Evolutionary conservation across 1,140 invertebrate species (phyloP).

Genomic region (Drosophila kanapiae): DNA sequence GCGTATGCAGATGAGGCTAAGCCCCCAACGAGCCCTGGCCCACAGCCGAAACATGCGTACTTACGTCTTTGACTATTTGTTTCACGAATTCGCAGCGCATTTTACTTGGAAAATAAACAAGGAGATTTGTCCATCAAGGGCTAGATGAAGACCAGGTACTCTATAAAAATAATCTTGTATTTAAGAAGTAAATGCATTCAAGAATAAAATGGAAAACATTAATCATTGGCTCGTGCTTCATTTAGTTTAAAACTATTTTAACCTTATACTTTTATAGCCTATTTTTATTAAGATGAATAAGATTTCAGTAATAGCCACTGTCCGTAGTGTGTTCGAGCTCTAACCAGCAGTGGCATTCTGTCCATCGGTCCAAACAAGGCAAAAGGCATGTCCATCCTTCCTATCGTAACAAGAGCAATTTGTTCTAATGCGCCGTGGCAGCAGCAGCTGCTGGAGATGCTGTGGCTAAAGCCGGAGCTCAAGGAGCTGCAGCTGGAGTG

Average conservation of each 20-base stretch:
- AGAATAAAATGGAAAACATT: neutral
- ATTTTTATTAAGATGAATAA: constrained; percentile 1
- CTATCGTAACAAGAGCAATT: constrained; percentile 83
- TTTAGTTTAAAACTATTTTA: no score
- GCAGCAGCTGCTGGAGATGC: constrained; percentile 53
- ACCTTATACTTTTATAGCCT: neutral
- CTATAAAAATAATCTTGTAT: constrained; percentile 1
- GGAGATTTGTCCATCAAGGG: neutral
- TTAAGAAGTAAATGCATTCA: neutral
- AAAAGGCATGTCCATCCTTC: constrained; percentile 78
- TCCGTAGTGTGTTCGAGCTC: constrained; percentile 19
- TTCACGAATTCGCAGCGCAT: constrained; percentile 78
- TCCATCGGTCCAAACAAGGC: constrained; percentile 78
- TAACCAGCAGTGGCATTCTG: constrained; percentile 72
- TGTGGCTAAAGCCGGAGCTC: constrained; percentile 15
- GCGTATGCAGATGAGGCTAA: constrained; percentile 69
- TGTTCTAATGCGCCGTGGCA: constrained; percentile 79
- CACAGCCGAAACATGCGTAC: constrained; percentile 72
- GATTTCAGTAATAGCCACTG: constrained; percentile 15
- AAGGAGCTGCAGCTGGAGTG: constrained; percentile 46
- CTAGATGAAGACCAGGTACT: constrained; percentile 12
- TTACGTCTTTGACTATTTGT: constrained; percentile 75
- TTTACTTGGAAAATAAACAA: constrained; percentile 63
- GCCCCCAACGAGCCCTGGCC: constrained; percentile 45
- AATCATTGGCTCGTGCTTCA: neutral